Conservation (phyloP, 2,888 invertebrate genomes). For the Nomada fabriciana region DNA sequence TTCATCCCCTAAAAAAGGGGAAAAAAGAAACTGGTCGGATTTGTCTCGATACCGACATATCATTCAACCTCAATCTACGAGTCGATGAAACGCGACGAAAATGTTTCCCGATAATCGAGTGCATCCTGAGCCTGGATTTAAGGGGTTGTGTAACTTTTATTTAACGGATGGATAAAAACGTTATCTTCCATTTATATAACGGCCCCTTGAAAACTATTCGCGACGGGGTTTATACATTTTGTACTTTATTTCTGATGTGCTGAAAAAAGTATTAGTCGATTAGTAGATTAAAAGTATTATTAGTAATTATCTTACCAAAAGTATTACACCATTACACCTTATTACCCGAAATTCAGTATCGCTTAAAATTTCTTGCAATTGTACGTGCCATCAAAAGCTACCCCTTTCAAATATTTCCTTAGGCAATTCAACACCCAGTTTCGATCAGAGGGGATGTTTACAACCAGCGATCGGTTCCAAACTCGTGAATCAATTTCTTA, state of each 20-base stretch:
- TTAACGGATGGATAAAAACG: neutral
- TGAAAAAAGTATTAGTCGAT: neutral
- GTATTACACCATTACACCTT: too few species aligned
- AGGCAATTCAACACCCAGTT: neutral
- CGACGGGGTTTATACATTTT: neutral
- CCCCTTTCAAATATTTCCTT: too few species aligned
- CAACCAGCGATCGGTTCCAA: slow-evolving; percentile 27
- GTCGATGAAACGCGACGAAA: slow-evolving; percentile 21
- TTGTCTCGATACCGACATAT: slow-evolving; percentile 24
- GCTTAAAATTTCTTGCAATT: too few species aligned
- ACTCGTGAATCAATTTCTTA: slow-evolving; percentile 69
- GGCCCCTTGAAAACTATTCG: neutral
- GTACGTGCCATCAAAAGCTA: too few species aligned
- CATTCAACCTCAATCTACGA: slow-evolving; percentile 31
- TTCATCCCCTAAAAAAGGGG: slow-evolving; percentile 9
- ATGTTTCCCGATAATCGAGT: slow-evolving; percentile 33
- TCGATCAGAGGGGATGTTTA: neutral
- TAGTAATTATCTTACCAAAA: too few species aligned
- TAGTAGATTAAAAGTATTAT: neutral
- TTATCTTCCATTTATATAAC: neutral
- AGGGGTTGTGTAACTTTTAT: neutral
- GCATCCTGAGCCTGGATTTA: neutral
- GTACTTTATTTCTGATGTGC: neutral
- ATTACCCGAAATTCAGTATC: too few species aligned
- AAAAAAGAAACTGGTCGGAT: neutral